phyloP scores from a whole-genome alignment of 2,797 vertebrate species.

The Peromyscus attwateri region DNA sequence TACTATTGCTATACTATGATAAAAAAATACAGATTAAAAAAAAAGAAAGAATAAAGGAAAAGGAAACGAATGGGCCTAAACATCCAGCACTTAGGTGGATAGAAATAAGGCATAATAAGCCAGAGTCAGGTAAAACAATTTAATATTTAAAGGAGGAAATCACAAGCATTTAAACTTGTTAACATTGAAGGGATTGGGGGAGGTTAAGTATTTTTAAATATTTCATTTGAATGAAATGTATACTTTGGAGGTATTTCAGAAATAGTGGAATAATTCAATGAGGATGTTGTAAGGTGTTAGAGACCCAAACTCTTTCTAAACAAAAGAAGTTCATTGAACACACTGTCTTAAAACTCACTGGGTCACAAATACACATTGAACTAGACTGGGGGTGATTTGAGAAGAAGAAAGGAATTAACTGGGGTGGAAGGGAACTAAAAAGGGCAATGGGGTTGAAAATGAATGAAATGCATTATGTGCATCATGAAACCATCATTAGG shows the following conservation, averaged over 20 bases:
- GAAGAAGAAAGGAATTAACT: not conserved
- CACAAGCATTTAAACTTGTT: not conserved
- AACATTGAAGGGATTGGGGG: not conserved
- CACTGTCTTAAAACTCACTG: not conserved
- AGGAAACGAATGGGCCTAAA: not conserved
- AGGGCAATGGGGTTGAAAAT: not conserved
- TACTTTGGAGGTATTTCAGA: slow-evolving; percentile 29
- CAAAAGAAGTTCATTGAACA: slow-evolving; percentile 38
- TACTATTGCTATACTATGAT: fast-evolving
- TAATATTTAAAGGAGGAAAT: not conserved
- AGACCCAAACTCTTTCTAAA: slow-evolving; percentile 34
- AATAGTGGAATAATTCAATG: slow-evolving; percentile 19
- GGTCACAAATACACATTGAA: too few relatives aligned
- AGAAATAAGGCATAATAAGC: not conserved
- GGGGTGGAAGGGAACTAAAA: not conserved
- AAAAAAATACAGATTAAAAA: not conserved
- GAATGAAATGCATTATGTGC: not conserved
- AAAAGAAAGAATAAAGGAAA: not conserved
- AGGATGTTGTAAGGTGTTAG: not conserved
- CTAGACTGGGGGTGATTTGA: not conserved
- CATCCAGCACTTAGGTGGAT: not conserved
- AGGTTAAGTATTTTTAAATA: not conserved
- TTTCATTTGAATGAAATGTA: not conserved
- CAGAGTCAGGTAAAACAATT: slow-evolving; percentile 6
- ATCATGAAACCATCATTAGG: too few relatives aligned